Evolutionary conservation across 2,888 invertebrate genomes (phyloP), one percentile per base, ranked within the genome.

Genomic region (Cephalotes varians): DNA sequence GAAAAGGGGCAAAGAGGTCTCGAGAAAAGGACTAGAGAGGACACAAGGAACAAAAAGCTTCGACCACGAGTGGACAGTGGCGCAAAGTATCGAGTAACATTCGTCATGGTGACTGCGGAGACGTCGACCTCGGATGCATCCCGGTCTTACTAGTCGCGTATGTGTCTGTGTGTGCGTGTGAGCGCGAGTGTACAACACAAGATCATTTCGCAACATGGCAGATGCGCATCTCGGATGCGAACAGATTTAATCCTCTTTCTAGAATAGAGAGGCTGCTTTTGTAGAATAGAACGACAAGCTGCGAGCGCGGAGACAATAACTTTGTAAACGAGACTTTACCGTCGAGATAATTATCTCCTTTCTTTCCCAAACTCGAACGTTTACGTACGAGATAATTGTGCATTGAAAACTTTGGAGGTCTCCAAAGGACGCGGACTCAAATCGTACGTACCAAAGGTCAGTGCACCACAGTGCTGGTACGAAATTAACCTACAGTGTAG

Each of bases 21-120:
- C 54, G 21, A 44, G 49, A 58, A 44, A 31, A 71, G 40, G 15
- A 72, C 9, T 18, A 10, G 21, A 71, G 34, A 37, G 28, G 37
- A 10, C 4, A 12, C 49, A 6, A 5, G n/a, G 10, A 62, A 49
- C 67, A 77, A 77, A 77, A 77, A 77, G 67, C 54, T n/a, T 67
- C 40, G n/a, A 25, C 44, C 47, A 15, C 74, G 51, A 64, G 58
- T 62, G 65, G 82, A 79, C 56, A 69, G 74, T 83, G 64, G 81
- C 83, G 81, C 80, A 71, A 87, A 73, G 85, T 89, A 88, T 91
- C 91, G 90, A 79, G 85, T 90, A 90, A 91, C 91, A 91, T 92
- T 92, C 92, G 93, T 93, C 92, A 93, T 91, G 93, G 91, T 92
- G 90, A 86, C 85, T 89, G 91, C 91, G 90, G 90, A 93, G 92